Conservation (phyloP, 2,888 invertebrate genomes). For the Parochlus steinenii region DNA sequence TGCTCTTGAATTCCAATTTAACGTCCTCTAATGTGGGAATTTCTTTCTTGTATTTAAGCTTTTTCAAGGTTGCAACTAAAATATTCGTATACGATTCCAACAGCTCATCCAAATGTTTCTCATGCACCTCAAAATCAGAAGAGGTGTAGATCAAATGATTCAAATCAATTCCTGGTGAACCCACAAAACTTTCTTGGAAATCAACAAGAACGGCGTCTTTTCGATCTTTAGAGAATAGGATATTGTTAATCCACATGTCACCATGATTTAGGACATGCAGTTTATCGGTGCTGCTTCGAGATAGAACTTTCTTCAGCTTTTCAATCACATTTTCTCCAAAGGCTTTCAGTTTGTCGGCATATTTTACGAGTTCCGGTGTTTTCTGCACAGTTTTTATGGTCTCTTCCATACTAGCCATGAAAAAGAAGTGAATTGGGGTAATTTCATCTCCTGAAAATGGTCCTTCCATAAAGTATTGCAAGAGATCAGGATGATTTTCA, state of each 20-base stretch:
- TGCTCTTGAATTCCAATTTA: slow-evolving; percentile 18
- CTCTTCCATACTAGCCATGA: slow-evolving; percentile 7
- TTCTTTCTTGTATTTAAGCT: slow-evolving; percentile 18
- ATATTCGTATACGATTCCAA: slow-evolving; percentile 18
- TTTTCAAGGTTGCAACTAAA: slow-evolving; percentile 16
- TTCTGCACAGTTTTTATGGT: slow-evolving; percentile 18
- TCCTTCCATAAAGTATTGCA: slow-evolving; percentile 19
- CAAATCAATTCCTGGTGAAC: slow-evolving; percentile 23
- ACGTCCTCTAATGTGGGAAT: slow-evolving; percentile 21
- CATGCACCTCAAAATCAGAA: slow-evolving; percentile 18
- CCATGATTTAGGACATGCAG: slow-evolving; percentile 33
- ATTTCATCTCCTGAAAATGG: slow-evolving; percentile 19
- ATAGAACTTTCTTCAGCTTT: slow-evolving; percentile 20
- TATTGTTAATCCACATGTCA: slow-evolving; percentile 33
- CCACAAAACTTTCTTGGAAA: slow-evolving; percentile 22
- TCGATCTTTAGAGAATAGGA: slow-evolving; percentile 29
- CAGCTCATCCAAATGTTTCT: slow-evolving; percentile 17
- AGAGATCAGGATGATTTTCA: slow-evolving; percentile 26
- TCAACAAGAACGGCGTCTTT: slow-evolving; percentile 26
- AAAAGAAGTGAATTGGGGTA: slow-evolving; percentile 20
- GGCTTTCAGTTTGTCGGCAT: slow-evolving; percentile 17
- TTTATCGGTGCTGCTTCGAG: slow-evolving; percentile 17
- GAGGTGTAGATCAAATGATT: slow-evolving; percentile 22
- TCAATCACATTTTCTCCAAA: slow-evolving; percentile 19
- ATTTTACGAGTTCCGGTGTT: slow-evolving; percentile 17